A percentile compares a stretch with the other conserved stretches of the same genome.
Conservation (phyloP, 2,797 vertebrate species). For the Alcedo quadribrachys region DNA sequence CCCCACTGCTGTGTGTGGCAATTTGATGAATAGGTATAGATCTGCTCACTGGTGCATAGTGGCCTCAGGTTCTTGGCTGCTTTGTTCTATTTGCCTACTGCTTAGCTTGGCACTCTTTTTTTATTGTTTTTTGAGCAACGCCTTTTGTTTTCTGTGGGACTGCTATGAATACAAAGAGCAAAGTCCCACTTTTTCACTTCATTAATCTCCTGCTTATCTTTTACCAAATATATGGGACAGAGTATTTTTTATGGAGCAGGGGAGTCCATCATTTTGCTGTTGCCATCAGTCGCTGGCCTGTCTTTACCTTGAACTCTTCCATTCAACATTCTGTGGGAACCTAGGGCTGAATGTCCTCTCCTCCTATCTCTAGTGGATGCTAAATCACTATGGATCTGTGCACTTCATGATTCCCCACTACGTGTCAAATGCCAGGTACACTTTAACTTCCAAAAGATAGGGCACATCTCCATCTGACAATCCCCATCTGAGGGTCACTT, state of each 20-base stretch:
- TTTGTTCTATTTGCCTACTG: slow-evolving; percentile 36
- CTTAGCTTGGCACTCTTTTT: slow-evolving; percentile 29
- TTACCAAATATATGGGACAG: background rate
- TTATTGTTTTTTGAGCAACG: slow-evolving; percentile 15
- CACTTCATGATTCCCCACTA: background rate
- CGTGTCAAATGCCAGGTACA: background rate
- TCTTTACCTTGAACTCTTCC: background rate
- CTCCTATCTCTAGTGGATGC: background rate
- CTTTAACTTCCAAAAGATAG: background rate
- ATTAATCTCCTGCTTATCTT: background rate
- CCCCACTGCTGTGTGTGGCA: background rate
- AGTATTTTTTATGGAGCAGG: background rate
- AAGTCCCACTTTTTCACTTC: background rate
- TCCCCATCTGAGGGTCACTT: background rate
- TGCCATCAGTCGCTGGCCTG: background rate
- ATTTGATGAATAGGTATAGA: slow-evolving; percentile 27
- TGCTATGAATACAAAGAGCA: slow-evolving; percentile 7
- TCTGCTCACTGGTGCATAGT: slow-evolving; percentile 35
- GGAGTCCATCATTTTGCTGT: background rate
- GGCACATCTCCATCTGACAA: background rate
- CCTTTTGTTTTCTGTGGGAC: slow-evolving; percentile 2
- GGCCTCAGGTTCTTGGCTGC: slow-evolving; percentile 47
- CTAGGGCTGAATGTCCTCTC: background rate
- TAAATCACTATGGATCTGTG: background rate
- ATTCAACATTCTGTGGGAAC: background rate